A percentile compares a stretch with the other conserved stretches of the same genome.
phyloP scores from a whole-genome alignment of 1,140 invertebrate species.

The Meloidogyne floridensis region DNA sequence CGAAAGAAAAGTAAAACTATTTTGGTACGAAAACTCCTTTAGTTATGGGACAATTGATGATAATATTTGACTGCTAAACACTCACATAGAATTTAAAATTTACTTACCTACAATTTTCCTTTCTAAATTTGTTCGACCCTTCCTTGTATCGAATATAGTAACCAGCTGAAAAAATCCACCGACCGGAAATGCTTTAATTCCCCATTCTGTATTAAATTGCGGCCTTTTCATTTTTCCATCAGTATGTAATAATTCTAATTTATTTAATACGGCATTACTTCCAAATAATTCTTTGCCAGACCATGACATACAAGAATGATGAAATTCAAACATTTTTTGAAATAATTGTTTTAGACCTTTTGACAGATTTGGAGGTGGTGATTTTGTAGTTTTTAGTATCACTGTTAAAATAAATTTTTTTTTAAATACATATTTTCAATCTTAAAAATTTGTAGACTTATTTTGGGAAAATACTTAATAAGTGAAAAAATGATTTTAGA shows the following conservation, averaged over 20 bases:
- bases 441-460: background rate
- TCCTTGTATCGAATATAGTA: slow-evolving; percentile 7
- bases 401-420: background rate
- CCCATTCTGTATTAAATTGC: slow-evolving; percentile 14
- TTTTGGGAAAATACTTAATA: no score
- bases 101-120: slow-evolving; percentile 8
- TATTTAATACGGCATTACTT: background rate
- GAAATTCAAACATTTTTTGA: slow-evolving; percentile 11
- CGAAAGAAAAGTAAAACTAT: no score
- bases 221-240: background rate
- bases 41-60: no score
- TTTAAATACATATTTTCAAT: background rate
- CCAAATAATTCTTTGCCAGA: background rate
- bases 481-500: no score
- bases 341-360: background rate
- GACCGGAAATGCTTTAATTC: slow-evolving; percentile 1
- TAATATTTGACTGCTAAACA: no score
- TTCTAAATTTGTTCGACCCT: background rate
- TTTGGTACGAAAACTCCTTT: no score
- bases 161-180: slow-evolving; percentile 10
- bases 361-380: background rate
- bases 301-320: slow-evolving; percentile 6
- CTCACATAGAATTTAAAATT: no score
- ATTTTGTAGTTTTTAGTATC: background rate
- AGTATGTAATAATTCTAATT: background rate